phyloP scores from a whole-genome alignment of 37 sponge, comb jelly and placozoan genomes.

The Cliona cf. orientalis region DNA sequence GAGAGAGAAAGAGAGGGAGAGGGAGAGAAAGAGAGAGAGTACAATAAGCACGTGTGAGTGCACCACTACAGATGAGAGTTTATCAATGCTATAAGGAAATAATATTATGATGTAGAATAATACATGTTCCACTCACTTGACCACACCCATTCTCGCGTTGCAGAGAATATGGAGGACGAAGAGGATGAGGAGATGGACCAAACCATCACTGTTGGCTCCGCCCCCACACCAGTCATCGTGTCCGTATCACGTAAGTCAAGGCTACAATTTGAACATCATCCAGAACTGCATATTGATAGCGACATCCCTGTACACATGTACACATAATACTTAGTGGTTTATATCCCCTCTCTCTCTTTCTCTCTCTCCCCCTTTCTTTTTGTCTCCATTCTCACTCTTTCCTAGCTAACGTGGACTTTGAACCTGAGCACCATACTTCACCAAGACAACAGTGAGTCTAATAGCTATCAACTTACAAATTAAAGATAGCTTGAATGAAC shows the following conservation, averaged over 20 bases:
- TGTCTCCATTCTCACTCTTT: constrained; percentile 6
- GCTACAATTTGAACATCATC: no score
- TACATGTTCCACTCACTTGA: no score
- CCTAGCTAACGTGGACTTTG: not conserved
- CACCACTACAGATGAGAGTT: no score
- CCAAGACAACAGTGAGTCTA: not conserved
- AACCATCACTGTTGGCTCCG: constrained; percentile 3
- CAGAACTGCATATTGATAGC: not conserved
- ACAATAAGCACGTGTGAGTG: no score
- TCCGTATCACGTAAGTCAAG: constrained; percentile 29
- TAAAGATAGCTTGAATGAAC: not conserved
- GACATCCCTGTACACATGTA: no score
- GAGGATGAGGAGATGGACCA: constrained; percentile 57
- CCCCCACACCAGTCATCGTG: constrained; percentile 50
- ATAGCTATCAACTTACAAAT: not conserved
- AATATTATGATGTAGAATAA: no score
- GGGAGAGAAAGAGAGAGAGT: no score
- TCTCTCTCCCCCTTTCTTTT: not conserved
- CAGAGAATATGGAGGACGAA: constrained; percentile 43
- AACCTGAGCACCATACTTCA: not conserved
- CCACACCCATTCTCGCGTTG: no score
- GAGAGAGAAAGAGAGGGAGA: no score
- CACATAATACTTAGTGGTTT: not conserved
- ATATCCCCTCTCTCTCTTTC: not conserved
- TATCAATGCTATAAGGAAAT: no score